phyloP scores from a whole-genome alignment of 2,113 vertebrate genomes.

The Abramis brama region DNA sequence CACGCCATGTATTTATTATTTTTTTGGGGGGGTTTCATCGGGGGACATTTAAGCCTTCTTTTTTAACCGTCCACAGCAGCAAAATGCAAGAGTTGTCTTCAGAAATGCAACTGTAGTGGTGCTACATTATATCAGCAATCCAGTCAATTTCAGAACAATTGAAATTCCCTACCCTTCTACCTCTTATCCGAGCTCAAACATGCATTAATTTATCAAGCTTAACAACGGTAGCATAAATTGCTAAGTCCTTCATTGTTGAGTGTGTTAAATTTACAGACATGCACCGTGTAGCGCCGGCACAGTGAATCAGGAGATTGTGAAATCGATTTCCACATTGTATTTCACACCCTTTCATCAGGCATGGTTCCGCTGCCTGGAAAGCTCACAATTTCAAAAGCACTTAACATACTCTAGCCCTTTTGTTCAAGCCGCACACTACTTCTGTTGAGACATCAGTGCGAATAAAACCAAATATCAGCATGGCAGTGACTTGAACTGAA shows the following conservation, averaged over 20 bases:
- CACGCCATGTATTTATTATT: not conserved
- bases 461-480: slow-evolving; percentile 80
- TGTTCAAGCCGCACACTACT: slow-evolving; percentile 81
- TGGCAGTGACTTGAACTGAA: slow-evolving; percentile 78
- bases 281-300: slow-evolving; percentile 61
- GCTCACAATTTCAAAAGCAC: slow-evolving; percentile 83
- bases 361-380: slow-evolving; percentile 72
- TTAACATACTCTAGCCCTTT: slow-evolving; percentile 81
- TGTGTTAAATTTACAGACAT: slow-evolving; percentile 70
- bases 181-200: slow-evolving; percentile 64
- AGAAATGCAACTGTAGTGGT: slow-evolving; percentile 53
- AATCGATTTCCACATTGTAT: slow-evolving; percentile 83
- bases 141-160: slow-evolving; percentile 57
- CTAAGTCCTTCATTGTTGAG: slow-evolving; percentile 65
- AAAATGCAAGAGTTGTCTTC: slow-evolving; percentile 50
- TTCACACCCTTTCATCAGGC: slow-evolving; percentile 81
- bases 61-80: slow-evolving; percentile 30
- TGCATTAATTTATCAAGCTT: slow-evolving; percentile 69
- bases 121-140: slow-evolving; percentile 61
- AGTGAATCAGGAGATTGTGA: slow-evolving; percentile 74
- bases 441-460: slow-evolving; percentile 80
- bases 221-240: slow-evolving; percentile 58
- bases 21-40: not conserved
- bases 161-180: slow-evolving; percentile 49
- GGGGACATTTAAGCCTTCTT: slow-evolving; percentile 45